Conservation (phyloP, 2,113 vertebrate species). For the Cyanoramphus novaezelandiae region DNA sequence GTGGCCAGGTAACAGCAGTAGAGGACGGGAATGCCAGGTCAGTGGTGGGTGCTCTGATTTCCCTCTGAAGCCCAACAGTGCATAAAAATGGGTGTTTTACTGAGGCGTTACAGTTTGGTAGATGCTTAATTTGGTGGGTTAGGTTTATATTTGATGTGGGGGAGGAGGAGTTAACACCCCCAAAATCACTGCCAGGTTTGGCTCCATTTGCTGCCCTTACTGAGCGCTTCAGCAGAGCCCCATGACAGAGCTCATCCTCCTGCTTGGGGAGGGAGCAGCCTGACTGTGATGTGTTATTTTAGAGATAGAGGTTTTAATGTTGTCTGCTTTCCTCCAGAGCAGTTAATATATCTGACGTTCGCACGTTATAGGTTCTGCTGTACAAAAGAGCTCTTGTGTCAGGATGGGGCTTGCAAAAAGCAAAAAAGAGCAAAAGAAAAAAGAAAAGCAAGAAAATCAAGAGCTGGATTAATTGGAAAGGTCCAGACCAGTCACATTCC, state of each 20-base stretch:
- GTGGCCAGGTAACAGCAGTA: background rate
- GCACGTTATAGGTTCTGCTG: background rate
- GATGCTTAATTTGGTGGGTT: background rate
- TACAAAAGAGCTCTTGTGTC: background rate
- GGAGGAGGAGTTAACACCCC: background rate
- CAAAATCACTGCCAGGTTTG: background rate
- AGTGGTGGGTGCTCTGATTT: background rate
- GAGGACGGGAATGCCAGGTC: background rate
- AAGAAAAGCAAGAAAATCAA: background rate
- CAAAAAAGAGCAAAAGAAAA: background rate
- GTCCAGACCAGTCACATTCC: background rate
- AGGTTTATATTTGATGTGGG: background rate
- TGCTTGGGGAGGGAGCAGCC: background rate
- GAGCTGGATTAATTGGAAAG: background rate
- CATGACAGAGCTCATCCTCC: background rate
- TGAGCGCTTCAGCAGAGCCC: background rate
- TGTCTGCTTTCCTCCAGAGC: background rate
- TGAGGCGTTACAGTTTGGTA: background rate
- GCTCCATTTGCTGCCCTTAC: background rate
- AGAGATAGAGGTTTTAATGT: background rate
- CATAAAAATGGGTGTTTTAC: background rate
- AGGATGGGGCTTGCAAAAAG: conserved; percentile 16
- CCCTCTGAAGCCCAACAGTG: background rate
- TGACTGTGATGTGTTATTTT: background rate
- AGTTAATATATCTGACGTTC: background rate